These are phyloP conservation scores for Catagonus wagneri DNA, from an alignment of 2,113 vertebrate genomes.

Conservation along the genomic window DNA sequence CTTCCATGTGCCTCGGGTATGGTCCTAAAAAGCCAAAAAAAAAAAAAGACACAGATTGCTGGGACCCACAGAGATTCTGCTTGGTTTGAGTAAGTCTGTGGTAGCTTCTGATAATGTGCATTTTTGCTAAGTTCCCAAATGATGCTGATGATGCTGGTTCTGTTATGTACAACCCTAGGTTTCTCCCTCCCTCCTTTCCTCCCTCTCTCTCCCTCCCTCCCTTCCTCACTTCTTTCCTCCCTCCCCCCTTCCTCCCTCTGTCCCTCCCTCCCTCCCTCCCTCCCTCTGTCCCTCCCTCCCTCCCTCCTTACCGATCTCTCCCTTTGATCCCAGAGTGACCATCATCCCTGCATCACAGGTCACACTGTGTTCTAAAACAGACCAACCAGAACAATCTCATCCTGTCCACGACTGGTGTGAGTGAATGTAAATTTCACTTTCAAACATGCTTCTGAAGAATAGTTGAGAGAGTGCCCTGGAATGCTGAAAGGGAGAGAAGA, in stretches of 20 bases:
- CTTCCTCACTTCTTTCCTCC: not conserved
- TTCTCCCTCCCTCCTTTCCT: too few species aligned
- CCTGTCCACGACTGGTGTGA: not conserved
- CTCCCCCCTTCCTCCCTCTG: not conserved
- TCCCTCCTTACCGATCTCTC: too few species aligned
- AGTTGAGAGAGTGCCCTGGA: not conserved
- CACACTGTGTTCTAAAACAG: not conserved
- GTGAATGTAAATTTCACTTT: not conserved
- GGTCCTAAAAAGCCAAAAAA: too few species aligned
- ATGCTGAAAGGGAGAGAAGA: not conserved
- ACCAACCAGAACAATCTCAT: not conserved
- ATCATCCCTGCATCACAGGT: not conserved
- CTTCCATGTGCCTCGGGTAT: too few species aligned
- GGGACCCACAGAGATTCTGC: not conserved
- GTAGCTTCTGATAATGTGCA: too few species aligned
- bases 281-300: not conserved
- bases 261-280: not conserved
- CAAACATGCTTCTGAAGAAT: not conserved
- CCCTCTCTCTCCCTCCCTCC: not conserved
- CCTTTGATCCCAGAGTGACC: not conserved
- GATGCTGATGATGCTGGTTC: not conserved
- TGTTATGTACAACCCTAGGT: not conserved
- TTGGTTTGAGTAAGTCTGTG: not conserved
- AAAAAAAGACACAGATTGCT: not conserved
- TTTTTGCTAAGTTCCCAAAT: not conserved